These are phyloP conservation scores for Polylopha cassiicola DNA, from an alignment of 2,888 invertebrate genomes.

Conservation along the genomic window DNA sequence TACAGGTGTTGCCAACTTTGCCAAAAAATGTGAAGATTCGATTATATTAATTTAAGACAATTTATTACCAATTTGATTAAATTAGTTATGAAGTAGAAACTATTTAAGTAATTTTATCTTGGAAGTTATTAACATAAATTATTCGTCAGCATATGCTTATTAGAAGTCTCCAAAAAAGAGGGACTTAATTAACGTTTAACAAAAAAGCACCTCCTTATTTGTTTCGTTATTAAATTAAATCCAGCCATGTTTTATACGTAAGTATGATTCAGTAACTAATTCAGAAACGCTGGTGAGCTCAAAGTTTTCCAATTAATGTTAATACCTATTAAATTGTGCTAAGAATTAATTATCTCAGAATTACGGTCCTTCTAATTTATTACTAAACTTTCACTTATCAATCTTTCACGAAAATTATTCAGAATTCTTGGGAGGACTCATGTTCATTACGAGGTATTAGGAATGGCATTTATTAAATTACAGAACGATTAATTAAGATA, in stretches of 20 bases:
- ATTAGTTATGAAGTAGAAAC: no score
- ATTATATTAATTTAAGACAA: no score
- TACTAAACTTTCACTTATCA: conserved; percentile 73
- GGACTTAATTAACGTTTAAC: not conserved
- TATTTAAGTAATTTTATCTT: no score
- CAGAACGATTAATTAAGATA: conserved; percentile 35
- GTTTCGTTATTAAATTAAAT: conserved; percentile 18
- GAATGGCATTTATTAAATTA: conserved; percentile 32
- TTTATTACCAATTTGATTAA: no score
- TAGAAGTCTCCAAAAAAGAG: not conserved
- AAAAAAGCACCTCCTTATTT: conserved; percentile 3
- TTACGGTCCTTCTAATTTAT: conserved; percentile 68
- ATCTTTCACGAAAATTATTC: conserved; percentile 47
- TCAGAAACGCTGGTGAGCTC: conserved; percentile 35
- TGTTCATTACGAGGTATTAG: conserved; percentile 2
- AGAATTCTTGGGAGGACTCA: conserved; percentile 10
- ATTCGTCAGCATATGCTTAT: no score
- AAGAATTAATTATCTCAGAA: conserved; percentile 73
- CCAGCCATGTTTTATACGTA: conserved; percentile 20
- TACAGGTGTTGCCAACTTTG: no score
- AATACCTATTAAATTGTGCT: conserved; percentile 72
- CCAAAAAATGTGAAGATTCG: no score
- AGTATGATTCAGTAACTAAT: conserved; percentile 27
- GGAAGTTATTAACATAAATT: no score
- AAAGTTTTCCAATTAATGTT: conserved; percentile 74